Base-by-base conservation (phyloP, 2,888 invertebrate genomes). In the Xanthia icteritia region DNA sequence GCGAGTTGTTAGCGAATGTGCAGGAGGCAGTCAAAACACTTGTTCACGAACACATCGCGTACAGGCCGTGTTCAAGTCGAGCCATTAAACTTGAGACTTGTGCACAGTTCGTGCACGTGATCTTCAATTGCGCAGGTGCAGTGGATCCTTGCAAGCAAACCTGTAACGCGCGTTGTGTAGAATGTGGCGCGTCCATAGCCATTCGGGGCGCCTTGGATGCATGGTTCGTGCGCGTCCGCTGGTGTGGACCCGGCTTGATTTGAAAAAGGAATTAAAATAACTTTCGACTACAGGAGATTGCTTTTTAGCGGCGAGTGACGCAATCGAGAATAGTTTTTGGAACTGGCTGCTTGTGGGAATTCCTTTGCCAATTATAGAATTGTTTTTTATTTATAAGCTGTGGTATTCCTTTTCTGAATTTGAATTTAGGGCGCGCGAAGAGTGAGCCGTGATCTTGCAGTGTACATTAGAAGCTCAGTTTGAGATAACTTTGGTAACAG, bases 241-340 rank as follows among this genome's bases (percentile, higher is more conserved):
- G 39, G 39, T 39, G 6, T 39, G 39, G 39, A 39, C 39, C 6
- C 39, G 39, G 6, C 39, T 39, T 39, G 31, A 70, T 71, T 85
- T 72, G 78, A 83, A 84, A 83, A 84, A 87, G 82, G 78, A 67
- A 45, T 51, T 88, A 85, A 86, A 86, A 88, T 87, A 83, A 77
- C 77, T 82, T 58, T 74, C 75, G 84, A 74, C 83, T 85, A 92
- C 91, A 90, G 76, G 86, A 84, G 84, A 88, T 89, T 82, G 89
- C 90, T 91, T 90, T 92, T 90, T 90, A 84, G 86, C 73, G 86
- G 86, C 89, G 86, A 88, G 90, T 88, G 89, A 48, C 56, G 77
- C 39, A 74, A 77, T 69, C 73, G 69, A 73, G 31, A 82, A 83
- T 79, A 82, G 70, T 77, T 80, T 87, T 84, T 73, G 54, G 76